Evolutionary conservation across 2,113 vertebrate genomes (phyloP), one percentile per base, ranked within the genome.

Genomic region (Cranoglanis bouderius): DNA sequence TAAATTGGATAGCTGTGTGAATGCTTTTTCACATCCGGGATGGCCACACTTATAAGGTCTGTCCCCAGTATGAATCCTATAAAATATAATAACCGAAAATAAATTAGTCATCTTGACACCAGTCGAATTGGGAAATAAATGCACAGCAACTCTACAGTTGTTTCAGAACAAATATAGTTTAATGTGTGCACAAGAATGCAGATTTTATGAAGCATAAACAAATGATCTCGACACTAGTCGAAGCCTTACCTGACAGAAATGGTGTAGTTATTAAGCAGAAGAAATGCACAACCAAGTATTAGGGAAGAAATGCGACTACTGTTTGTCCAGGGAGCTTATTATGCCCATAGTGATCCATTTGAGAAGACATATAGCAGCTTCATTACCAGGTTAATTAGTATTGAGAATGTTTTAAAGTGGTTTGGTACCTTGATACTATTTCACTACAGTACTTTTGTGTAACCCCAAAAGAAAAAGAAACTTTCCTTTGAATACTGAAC

Each of bases 1-100:
- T 88, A 96, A 94, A 92, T 96, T 96, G 40, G 95, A 96, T 83
- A 96, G 94, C 92, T 96, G 96, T 74, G 96, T 96, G 88, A 96
- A 96, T 92, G 96, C 95, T 92, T 96, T 96, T 94, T 96, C 96
- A 91, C 96, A 96, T 91, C 95, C 96, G n/a, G 95, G 94, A 46
- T 96, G 95, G 89, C 94, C 95, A 90, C 96, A 96, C 93, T 96
- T 96, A 91, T 96, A 96, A n/a, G 96, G 96, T 90, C 96, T 90
- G 78, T 96, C 96, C 24, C 96, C 96, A 55, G 96, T 96, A 91
- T 96, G 96, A 93, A 96, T 96, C 96, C 96, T 96, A 92, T 29
- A 63, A 40, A 19, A 87, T 16, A 78, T 46, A 24, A 87, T 13
- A 82, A 16, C 65, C 16, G 29, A 18, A 77, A 82, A 67, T 1